These are phyloP conservation scores for Pterocles orientalis DNA, from an alignment of 2,113 vertebrate species.

Conservation along the genomic window DNA sequence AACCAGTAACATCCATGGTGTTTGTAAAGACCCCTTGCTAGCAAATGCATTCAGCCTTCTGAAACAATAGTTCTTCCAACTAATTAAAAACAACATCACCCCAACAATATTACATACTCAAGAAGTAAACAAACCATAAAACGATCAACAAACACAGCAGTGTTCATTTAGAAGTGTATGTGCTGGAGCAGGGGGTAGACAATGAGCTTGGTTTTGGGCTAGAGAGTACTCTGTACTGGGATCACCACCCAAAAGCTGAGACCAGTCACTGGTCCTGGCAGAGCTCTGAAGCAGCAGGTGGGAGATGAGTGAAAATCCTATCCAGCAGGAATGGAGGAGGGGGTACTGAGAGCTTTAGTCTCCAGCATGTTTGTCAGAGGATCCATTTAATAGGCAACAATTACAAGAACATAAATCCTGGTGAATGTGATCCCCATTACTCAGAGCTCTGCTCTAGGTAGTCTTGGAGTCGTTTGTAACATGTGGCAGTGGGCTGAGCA, in stretches of 20 bases:
- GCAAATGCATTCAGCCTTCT: slow-evolving; percentile 30
- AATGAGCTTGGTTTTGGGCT: not conserved
- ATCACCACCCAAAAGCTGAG: not conserved
- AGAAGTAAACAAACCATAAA: slow-evolving; percentile 64
- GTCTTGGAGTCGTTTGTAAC: not conserved
- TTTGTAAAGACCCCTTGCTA: slow-evolving; percentile 22
- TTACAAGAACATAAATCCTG: not conserved
- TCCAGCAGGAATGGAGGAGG: not conserved
- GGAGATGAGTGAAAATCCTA: not conserved
- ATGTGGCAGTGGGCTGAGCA: not conserved
- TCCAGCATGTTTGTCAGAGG: not conserved
- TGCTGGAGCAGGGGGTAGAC: not conserved
- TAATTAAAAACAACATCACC: slow-evolving; percentile 50
- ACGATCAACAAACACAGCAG: slow-evolving; percentile 30
- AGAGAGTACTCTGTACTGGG: not conserved
- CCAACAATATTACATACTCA: slow-evolving; percentile 14
- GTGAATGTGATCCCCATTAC: not conserved
- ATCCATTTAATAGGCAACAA: not conserved
- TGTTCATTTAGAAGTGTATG: slow-evolving; percentile 33
- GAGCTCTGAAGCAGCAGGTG: not conserved
- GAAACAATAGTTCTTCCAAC: slow-evolving; percentile 53
- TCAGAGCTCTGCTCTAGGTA: not conserved
- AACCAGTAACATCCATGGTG: not conserved
- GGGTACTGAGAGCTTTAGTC: not conserved
- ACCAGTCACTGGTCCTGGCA: not conserved